Percentiles rank a stretch among this genome's conserved stretches.
Conservation (phyloP, 2,113 vertebrate genomes). For the Epinephelus lanceolatus region DNA sequence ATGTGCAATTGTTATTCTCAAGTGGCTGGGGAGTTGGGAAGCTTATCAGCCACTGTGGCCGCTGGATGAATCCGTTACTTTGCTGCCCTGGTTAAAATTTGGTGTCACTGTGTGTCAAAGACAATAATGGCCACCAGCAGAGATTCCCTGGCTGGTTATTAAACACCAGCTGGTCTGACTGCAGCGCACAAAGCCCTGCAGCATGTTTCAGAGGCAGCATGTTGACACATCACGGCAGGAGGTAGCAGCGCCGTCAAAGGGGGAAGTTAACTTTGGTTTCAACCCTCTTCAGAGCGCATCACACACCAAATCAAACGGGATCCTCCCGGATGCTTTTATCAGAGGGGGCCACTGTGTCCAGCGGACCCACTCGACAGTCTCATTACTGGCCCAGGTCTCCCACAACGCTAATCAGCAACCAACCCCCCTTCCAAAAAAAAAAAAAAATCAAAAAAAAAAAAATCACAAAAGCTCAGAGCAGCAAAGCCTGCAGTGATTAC, state of each 20-base stretch:
- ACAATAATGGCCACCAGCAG: slow-evolving; percentile 67
- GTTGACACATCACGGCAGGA: slow-evolving; percentile 77
- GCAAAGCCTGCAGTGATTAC: slow-evolving; percentile 65
- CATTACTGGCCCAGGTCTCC: slow-evolving; percentile 66
- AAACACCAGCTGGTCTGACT: slow-evolving; percentile 73
- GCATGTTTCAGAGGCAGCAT: slow-evolving; percentile 77
- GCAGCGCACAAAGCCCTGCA: slow-evolving; percentile 82
- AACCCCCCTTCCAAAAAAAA: not conserved
- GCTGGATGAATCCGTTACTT: slow-evolving; percentile 51
- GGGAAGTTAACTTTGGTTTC: slow-evolving; percentile 85
- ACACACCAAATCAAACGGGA: slow-evolving; percentile 66
- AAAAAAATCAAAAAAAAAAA: not conserved
- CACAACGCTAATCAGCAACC: slow-evolving; percentile 67
- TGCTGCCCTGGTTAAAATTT: slow-evolving; percentile 52
- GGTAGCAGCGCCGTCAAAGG: slow-evolving; percentile 73
- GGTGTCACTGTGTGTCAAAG: slow-evolving; percentile 59
- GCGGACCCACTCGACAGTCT: slow-evolving; percentile 66
- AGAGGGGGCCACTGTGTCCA: slow-evolving; percentile 57
- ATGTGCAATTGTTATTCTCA: slow-evolving; percentile 28
- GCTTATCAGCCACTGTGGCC: slow-evolving; percentile 32
- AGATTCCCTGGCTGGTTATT: slow-evolving; percentile 53
- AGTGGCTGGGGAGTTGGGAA: slow-evolving; percentile 41
- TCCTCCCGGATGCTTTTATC: slow-evolving; percentile 71
- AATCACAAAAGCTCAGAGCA: slow-evolving; percentile 50
- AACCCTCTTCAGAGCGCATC: slow-evolving; percentile 68